Evolutionary conservation across 2,888 invertebrate species (phyloP).

Genomic region (Choristoneura rosaceana): DNA sequence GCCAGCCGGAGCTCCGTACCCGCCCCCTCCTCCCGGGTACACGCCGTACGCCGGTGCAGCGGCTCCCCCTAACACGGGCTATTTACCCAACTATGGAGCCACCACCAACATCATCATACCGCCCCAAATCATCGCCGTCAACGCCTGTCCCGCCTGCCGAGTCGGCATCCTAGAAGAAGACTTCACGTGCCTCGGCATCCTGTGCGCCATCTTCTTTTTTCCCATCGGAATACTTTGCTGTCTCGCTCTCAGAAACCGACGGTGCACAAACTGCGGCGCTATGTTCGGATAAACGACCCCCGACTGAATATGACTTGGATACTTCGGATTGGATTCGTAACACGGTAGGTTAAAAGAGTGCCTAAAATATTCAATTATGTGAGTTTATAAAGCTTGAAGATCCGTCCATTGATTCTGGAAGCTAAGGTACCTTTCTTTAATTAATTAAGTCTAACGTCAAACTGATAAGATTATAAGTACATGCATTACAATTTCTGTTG

Average conservation of each 20-base stretch:
- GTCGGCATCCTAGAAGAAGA: constrained; percentile 95
- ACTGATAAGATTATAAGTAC: constrained; percentile 5
- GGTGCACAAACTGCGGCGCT: constrained; percentile 95
- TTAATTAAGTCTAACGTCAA: neutral
- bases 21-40: constrained; percentile 48
- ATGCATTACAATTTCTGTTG: neutral
- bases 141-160: constrained; percentile 95
- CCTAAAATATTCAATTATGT: constrained; percentile 1
- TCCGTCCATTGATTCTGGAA: constrained; percentile 22
- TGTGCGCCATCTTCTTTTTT: constrained; percentile 94
- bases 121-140: constrained; percentile 92
- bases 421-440: neutral
- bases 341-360: neutral
- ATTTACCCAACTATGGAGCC: constrained; percentile 86
- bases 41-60: constrained; percentile 69
- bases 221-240: constrained; percentile 95
- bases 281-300: constrained; percentile 86
- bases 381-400: constrained; percentile 2
- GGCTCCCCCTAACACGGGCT: constrained; percentile 77
- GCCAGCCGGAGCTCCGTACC: constrained; percentile 41
- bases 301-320: constrained; percentile 6
- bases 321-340: neutral
- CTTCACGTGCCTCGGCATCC: constrained; percentile 92
- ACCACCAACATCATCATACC: constrained; percentile 87
- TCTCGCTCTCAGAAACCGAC: constrained; percentile 91